Evolutionary conservation across 1,140 invertebrate genomes (phyloP).

Genomic region (Periplaneta americana): DNA sequence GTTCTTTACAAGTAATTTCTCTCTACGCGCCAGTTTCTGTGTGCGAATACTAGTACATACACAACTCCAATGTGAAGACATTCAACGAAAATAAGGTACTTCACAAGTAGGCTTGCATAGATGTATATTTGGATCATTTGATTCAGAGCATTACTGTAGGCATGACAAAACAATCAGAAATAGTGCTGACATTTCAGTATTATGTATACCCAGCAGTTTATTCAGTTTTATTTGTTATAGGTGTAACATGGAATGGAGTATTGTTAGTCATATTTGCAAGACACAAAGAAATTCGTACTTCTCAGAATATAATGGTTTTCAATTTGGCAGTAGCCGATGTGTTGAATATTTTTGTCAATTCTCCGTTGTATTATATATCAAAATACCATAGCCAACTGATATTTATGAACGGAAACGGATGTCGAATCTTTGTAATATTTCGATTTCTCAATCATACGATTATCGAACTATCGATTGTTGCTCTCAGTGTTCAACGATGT

Average conservation of each 20-base stretch:
- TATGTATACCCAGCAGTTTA: not conserved
- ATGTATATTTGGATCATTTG: no score
- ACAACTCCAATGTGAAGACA: no score
- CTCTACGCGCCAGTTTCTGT: no score
- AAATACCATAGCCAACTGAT: not conserved
- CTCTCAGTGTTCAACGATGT: not conserved
- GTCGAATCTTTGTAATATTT: not conserved
- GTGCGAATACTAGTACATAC: no score
- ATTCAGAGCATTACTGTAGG: no score
- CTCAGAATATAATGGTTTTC: not conserved
- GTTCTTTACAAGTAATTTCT: no score
- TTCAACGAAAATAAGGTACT: no score
- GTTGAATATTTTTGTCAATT: not conserved
- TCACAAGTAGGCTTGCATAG: no score
- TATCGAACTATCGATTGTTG: not conserved
- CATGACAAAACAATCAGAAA: not conserved
- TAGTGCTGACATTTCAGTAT: not conserved
- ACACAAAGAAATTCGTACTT: not conserved
- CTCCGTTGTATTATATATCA: not conserved
- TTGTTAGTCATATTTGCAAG: not conserved
- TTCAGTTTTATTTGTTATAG: not conserved
- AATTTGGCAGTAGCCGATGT: not conserved
- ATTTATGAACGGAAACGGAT: not conserved
- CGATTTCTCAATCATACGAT: not conserved
- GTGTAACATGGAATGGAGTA: not conserved